A percentile compares a stretch with the other conserved stretches of the same genome.
Conservation (phyloP, 2,888 invertebrate species). For the Agriopis aurantiaria region DNA sequence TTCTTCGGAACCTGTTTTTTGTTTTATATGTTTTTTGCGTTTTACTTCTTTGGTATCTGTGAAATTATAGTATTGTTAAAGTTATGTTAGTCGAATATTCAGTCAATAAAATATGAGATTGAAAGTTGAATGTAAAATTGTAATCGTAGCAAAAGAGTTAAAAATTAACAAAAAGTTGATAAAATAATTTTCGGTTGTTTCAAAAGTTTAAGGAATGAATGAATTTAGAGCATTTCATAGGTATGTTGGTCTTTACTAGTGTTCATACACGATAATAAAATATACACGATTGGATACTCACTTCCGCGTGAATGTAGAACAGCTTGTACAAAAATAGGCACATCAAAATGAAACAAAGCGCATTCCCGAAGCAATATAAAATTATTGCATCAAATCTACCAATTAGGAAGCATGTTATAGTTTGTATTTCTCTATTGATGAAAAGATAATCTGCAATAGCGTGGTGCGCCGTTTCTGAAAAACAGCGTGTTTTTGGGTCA, state of each 20-base stretch:
- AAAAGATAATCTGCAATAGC: neutral
- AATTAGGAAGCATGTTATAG: conserved; percentile 1
- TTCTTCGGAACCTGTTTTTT: conserved; percentile 60
- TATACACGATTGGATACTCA: conserved; percentile 29
- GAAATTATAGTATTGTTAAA: conserved; percentile 68
- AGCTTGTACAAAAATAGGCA: conserved; percentile 32
- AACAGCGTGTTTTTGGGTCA: neutral
- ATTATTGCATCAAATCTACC: conserved; percentile 20
- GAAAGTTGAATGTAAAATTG: neutral
- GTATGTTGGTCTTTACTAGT: neutral
- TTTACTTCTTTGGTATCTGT: conserved; percentile 77
- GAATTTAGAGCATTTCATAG: neutral
- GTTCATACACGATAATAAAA: neutral
- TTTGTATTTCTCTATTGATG: neutral
- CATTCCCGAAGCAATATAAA: conserved; percentile 56
- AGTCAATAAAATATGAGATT: neutral
- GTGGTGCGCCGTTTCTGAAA: neutral
- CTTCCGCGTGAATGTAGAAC: conserved; percentile 38
- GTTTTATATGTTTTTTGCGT: conserved; percentile 71
- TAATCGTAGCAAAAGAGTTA: neutral
- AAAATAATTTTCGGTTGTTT: too few species aligned
- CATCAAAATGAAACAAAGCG: conserved; percentile 49
- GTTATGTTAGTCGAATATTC: conserved; percentile 3
- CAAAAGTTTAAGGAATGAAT: too few species aligned
- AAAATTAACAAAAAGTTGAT: too few species aligned